Conservation (phyloP, 2,113 vertebrate genomes). For the Corythornis vintsioides region DNA sequence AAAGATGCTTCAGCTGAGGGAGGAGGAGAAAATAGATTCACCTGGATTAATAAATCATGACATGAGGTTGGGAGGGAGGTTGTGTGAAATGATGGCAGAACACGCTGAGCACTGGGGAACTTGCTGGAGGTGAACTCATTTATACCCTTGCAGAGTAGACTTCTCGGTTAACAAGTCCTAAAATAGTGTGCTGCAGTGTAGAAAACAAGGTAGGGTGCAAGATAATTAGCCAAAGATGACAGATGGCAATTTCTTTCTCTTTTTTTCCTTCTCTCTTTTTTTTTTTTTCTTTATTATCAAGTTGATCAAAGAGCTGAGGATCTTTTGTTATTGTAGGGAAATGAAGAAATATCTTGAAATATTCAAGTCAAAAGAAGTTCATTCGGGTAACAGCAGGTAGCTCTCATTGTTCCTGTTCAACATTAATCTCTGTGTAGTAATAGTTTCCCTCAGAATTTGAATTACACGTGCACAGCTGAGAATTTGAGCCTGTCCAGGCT, state of each 20-base stretch:
- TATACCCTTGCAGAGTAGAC: background rate
- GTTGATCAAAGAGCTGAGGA: conserved; percentile 42
- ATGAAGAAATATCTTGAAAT: conserved; percentile 49
- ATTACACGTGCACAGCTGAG: background rate
- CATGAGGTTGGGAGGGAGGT: background rate
- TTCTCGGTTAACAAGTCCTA: conserved; percentile 34
- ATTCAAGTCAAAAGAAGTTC: background rate
- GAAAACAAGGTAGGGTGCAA: conserved; percentile 9
- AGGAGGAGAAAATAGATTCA: background rate
- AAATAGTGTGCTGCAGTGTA: conserved; percentile 11
- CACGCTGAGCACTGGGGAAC: background rate
- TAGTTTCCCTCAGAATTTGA: background rate
- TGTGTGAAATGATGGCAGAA: background rate
- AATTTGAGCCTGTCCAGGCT: background rate
- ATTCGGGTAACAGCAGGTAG: background rate
- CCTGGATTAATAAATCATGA: conserved; percentile 3
- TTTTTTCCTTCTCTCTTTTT: background rate
- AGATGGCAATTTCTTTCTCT: conserved; percentile 30
- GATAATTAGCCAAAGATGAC: conserved; percentile 42
- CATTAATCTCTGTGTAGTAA: background rate
- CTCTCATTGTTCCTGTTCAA: background rate
- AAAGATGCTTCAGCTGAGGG: background rate
- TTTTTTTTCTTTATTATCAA: background rate
- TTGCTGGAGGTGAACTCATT: conserved; percentile 39
- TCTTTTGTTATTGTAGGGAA: conserved; percentile 31